Evolutionary conservation across 2,888 invertebrate species (phyloP).

Genomic region (Troides aeacus): DNA sequence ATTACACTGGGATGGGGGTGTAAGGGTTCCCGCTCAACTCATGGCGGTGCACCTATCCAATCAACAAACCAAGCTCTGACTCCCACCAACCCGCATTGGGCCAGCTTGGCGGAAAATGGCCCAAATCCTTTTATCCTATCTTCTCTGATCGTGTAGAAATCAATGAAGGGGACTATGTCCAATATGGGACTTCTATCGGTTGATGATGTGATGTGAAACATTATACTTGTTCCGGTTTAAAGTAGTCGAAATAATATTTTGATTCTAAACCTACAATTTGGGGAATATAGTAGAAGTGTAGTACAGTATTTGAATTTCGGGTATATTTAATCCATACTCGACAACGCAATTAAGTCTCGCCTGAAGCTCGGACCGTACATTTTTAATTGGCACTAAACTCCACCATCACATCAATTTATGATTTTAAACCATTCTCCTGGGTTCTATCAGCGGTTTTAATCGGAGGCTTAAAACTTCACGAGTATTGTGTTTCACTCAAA

Average conservation of each 20-base stretch:
- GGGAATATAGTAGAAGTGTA: neutral
- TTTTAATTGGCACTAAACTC: slow-evolving; percentile 3
- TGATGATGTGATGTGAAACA: no score
- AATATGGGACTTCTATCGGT: neutral
- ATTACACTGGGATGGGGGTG: no score
- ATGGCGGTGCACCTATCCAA: no score
- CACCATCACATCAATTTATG: neutral
- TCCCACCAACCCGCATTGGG: no score
- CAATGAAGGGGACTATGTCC: no score
- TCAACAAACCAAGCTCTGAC: no score
- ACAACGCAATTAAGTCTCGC: neutral
- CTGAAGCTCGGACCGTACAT: neutral
- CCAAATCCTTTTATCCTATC: no score
- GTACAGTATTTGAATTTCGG: neutral
- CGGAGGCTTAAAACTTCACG: slow-evolving; percentile 26
- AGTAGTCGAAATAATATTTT: neutral
- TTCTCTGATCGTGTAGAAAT: no score
- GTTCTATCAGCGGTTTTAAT: slow-evolving; percentile 21
- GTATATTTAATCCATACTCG: neutral
- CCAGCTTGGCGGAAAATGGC: no score
- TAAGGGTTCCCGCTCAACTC: no score
- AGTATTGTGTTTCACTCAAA: slow-evolving; percentile 8
- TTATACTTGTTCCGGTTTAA: no score
- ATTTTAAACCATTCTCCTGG: slow-evolving; percentile 1
- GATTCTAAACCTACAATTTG: neutral